Evolutionary conservation across 2,113 vertebrate species (phyloP).

Genomic region (Dasyornis broadbenti): DNA sequence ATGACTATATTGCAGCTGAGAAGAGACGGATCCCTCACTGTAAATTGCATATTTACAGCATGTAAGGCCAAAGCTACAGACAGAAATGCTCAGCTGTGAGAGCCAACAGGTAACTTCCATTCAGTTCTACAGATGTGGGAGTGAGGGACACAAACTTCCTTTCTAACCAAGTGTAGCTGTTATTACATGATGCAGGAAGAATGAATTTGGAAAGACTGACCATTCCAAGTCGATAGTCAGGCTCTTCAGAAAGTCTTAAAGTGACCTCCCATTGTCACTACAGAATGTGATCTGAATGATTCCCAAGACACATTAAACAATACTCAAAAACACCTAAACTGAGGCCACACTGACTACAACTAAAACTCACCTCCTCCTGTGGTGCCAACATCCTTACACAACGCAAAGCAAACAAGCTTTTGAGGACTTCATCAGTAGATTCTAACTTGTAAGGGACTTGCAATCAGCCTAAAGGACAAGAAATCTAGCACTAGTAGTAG

Average conservation of each 20-base stretch:
- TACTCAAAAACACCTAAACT: background rate
- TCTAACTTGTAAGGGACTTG: background rate
- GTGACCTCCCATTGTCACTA: background rate
- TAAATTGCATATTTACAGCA: background rate
- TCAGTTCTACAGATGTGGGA: background rate
- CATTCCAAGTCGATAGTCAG: background rate
- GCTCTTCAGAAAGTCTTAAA: background rate
- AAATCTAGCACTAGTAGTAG: background rate
- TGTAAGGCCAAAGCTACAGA: background rate
- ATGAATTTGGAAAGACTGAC: background rate
- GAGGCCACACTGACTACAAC: background rate
- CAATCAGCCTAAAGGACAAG: background rate
- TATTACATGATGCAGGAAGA: background rate
- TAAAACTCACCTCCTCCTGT: background rate
- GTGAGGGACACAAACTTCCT: fast-evolving
- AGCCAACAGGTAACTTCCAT: background rate
- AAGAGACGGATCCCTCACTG: fast-evolving
- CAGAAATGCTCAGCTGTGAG: background rate
- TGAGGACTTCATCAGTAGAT: background rate
- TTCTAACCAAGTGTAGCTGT: background rate
- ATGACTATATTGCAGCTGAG: background rate
- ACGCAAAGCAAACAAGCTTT: background rate
- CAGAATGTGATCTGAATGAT: background rate
- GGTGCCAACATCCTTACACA: background rate
- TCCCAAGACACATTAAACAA: background rate